phyloP scores from a whole-genome alignment of 1,140 invertebrate species.

The Neodiprion fabricii region DNA sequence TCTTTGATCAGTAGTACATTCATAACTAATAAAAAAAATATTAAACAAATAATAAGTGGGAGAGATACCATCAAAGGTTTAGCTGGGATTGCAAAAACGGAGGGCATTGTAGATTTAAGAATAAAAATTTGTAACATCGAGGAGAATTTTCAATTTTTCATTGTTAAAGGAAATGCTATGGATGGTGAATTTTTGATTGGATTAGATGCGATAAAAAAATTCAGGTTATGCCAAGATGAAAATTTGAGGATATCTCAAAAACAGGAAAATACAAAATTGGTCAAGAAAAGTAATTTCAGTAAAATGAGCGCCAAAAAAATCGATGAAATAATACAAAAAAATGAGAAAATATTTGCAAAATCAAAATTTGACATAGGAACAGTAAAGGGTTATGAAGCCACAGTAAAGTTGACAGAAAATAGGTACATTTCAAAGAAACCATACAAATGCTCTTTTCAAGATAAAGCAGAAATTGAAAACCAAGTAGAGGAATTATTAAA shows the following conservation, averaged over 20 bases:
- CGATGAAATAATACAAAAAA: slow-evolving; percentile 17
- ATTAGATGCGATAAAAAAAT: slow-evolving; percentile 30
- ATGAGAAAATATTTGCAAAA: slow-evolving; percentile 20
- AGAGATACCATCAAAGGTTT: not conserved
- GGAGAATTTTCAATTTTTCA: slow-evolving; percentile 15
- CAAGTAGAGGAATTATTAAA: no score
- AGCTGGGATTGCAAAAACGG: slow-evolving; percentile 16
- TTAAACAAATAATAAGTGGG: no score
- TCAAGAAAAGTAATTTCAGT: not conserved
- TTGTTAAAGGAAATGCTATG: slow-evolving; percentile 24
- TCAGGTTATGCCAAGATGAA: slow-evolving; percentile 29
- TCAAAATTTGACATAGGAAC: slow-evolving; percentile 25
- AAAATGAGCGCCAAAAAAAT: not conserved
- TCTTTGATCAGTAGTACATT: slow-evolving; percentile 22
- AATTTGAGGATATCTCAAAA: slow-evolving; percentile 28
- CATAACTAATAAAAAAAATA: not conserved
- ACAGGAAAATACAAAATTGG: not conserved
- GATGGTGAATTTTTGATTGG: slow-evolving; percentile 28
- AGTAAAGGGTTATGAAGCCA: slow-evolving; percentile 25
- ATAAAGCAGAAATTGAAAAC: no score
- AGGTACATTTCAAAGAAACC: slow-evolving; percentile 29
- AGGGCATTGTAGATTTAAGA: slow-evolving; percentile 22
- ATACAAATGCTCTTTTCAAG: no score
- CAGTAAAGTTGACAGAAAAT: slow-evolving; percentile 27
- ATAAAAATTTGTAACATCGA: slow-evolving; percentile 25